A percentile compares a stretch with the other conserved stretches of the same genome.
These are phyloP conservation scores for Drosophila littoralis DNA, from an alignment of 1,140 invertebrate genomes.

Conservation along the genomic window DNA sequence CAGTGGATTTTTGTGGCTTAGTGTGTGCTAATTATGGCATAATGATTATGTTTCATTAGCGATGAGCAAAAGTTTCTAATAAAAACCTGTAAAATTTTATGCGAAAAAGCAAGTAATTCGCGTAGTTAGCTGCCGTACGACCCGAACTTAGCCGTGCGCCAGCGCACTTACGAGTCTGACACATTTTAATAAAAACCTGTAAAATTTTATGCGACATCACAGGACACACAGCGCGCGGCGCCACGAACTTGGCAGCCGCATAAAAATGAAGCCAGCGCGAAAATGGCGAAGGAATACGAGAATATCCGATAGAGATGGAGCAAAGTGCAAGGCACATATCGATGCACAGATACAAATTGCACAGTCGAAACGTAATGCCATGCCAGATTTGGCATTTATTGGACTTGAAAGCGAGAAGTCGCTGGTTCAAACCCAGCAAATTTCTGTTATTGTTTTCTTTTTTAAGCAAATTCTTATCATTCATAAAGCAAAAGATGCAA, in stretches of 20 bases:
- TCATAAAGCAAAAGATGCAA: too few relatives aligned
- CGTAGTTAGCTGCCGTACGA: conserved; percentile 42
- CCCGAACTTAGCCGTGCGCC: not conserved
- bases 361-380: not conserved
- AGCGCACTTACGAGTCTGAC: conserved; percentile 29
- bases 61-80: conserved; percentile 68
- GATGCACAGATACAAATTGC: conserved; percentile 21
- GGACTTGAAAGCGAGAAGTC: too few relatives aligned
- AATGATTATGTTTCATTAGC: conserved; percentile 80
- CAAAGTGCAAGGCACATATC: conserved; percentile 19
- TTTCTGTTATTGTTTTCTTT: too few relatives aligned
- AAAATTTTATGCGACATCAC: conserved; percentile 68
- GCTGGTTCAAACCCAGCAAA: too few relatives aligned
- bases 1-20: conserved; percentile 40
- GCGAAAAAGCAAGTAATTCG: conserved; percentile 69
- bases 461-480: too few relatives aligned
- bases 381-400: too few relatives aligned
- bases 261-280: conserved; percentile 46
- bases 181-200: conserved; percentile 73
- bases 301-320: conserved; percentile 37
- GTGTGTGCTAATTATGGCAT: conserved; percentile 76
- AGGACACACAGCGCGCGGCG: conserved; percentile 7
- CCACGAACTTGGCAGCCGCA: conserved; percentile 10
- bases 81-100: too few relatives aligned
- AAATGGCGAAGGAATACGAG: conserved; percentile 20